These are phyloP conservation scores for Zoanthus sansibaricus DNA, from an alignment of 92 coral and sea anemone genomes.

Conservation along the genomic window DNA sequence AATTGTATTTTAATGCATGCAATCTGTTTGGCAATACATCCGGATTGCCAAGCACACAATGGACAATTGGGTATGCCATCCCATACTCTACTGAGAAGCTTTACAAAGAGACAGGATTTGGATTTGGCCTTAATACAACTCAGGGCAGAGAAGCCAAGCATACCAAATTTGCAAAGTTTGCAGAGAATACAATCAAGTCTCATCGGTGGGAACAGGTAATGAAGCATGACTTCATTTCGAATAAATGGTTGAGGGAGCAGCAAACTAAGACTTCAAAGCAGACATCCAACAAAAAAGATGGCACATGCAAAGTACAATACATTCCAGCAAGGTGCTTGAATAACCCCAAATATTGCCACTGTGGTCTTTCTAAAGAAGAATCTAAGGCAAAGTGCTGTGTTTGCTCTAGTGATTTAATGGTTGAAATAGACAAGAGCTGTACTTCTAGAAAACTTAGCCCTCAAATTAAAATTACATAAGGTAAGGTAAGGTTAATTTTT, in stretches of 20 bases:
- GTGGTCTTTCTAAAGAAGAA: slow-evolving; percentile 10
- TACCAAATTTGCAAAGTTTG: slow-evolving; percentile 47
- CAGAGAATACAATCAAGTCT: slow-evolving; percentile 51
- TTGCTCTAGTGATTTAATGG: slow-evolving; percentile 4
- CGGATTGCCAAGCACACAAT: slow-evolving; percentile 24
- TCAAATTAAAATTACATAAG: slow-evolving; percentile 7
- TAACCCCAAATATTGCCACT: slow-evolving; percentile 14
- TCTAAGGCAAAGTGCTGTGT: slow-evolving; percentile 5
- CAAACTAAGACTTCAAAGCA: slow-evolving; percentile 16
- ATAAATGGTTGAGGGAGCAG: slow-evolving; percentile 57
- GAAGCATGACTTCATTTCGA: slow-evolving; percentile 55
- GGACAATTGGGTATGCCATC: slow-evolving; percentile 60
- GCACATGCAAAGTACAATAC: not conserved
- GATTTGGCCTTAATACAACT: slow-evolving; percentile 30
- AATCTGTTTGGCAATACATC: slow-evolving; percentile 31
- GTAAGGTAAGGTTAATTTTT: slow-evolving; percentile 3
- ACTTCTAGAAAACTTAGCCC: slow-evolving; percentile 5
- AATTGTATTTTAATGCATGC: slow-evolving; percentile 49
- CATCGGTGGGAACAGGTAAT: slow-evolving; percentile 53
- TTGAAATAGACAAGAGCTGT: slow-evolving; percentile 9
- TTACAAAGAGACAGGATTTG: slow-evolving; percentile 39
- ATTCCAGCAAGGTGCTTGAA: slow-evolving; percentile 5
- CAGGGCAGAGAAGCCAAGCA: slow-evolving; percentile 62
- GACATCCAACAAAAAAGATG: slow-evolving; percentile 10
- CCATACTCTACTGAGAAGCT: slow-evolving; percentile 52